Evolutionary conservation across 37 sponge, comb jelly and placozoan genomes (phyloP), one percentile per base, ranked within the genome.

Genomic region (Cladorhizidae sp.): DNA sequence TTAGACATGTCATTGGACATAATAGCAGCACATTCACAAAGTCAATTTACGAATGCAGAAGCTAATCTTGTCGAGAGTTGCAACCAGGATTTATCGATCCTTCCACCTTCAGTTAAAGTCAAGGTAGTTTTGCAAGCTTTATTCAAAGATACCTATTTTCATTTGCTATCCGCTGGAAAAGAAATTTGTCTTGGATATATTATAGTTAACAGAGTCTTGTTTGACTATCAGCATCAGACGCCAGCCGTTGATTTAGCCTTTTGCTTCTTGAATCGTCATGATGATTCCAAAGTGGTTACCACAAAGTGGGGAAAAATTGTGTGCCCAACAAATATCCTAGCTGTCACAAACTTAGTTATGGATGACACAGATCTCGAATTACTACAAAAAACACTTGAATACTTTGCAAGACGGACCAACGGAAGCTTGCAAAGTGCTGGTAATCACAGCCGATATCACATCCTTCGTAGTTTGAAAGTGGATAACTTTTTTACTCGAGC

Each of bases 401-500:
- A 58, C 26, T 58, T 58, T 58, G 59, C 8, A 5, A 25, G 26
- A 58, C 23, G 59, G 14, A 58, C 59, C 5, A 58, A 58, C 14
- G 59, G 59, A 58, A 14, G 20, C 26, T 58, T 21, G 23, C 59
- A 14, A 58, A 58, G 26, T 26, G 40, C 70, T 35, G 25, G 41
- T 0, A 70, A 15, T n/a, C 40, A 37, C 0, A 37, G 68, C 20
- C 39, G 37, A 17, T 7, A 40, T 21, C 54, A 17, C 55, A 17
- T 74, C 32, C 57, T 74, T 20, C 22, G 3, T 31, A 21, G 41
- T 43, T 32, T 52, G 20, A 52, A 74, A 32, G 41, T 74, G 1
- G 74, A 74, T 50, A 20, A 49, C 8, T 74, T 41, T 49, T 74
- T 74, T n/a, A 74, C 74, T 41, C 74, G 56, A 52, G 54, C 56